Evolutionary conservation across 2,113 vertebrate genomes (phyloP).

Genomic region (Oncorhynchus gorbuscha): DNA sequence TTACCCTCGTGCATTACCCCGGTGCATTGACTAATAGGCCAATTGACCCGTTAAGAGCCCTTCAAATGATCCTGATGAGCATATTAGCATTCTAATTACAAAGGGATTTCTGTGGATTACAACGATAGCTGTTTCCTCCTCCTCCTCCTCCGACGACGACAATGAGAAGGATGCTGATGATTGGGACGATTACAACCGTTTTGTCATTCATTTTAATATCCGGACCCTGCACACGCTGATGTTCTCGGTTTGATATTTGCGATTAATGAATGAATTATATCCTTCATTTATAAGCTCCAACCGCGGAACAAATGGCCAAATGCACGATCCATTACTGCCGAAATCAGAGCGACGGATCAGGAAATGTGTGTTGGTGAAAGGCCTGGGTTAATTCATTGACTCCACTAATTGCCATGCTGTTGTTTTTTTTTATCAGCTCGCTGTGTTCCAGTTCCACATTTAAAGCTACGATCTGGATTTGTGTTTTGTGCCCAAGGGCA

Average conservation of each 20-base stretch:
- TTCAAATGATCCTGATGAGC: conserved; percentile 29
- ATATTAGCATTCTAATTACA: conserved; percentile 27
- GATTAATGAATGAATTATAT: conserved; percentile 31
- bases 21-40: conserved; percentile 19
- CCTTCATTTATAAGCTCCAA: background rate
- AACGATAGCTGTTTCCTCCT: conserved; percentile 8
- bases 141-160: background rate
- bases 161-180: conserved; percentile 7
- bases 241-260: conserved; percentile 11
- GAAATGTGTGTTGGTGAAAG: conserved; percentile 52
- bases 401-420: conserved; percentile 36
- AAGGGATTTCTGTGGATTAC: conserved; percentile 40
- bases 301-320: conserved; percentile 2
- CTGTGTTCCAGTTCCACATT: conserved; percentile 25
- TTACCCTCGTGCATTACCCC: background rate
- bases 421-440: conserved; percentile 47
- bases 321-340: background rate
- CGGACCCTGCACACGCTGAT: conserved; percentile 22
- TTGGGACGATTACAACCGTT: conserved; percentile 11
- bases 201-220: conserved; percentile 20
- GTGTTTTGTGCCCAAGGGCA: background rate
- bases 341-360: conserved; percentile 12
- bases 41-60: conserved; percentile 33
- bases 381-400: conserved; percentile 49
- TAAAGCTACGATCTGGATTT: background rate